A percentile compares a stretch with the other conserved stretches of the same genome.
Evolutionary conservation across 2,797 vertebrate species (phyloP).

Genomic region (Bovichtus variegatus): DNA sequence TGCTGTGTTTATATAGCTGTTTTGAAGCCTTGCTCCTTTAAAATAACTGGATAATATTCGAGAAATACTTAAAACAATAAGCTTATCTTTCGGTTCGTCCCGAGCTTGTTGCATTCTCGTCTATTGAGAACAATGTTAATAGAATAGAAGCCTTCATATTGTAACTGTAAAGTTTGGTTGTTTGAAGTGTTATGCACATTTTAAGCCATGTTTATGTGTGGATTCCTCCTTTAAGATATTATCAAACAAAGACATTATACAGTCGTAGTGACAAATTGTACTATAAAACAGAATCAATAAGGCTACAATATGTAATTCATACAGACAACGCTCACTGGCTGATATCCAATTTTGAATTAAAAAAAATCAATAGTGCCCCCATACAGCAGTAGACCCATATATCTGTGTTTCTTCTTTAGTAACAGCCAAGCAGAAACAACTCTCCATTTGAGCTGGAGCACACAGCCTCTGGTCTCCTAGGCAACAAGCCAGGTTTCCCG

Average conservation of each 20-base stretch:
- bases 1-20: too few species aligned
- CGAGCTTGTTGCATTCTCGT: not conserved
- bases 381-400: not conserved
- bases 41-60: too few species aligned
- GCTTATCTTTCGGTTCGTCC: not conserved
- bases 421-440: conserved; percentile 42
- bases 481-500: conserved; percentile 79
- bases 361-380: conserved; percentile 12
- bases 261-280: conserved; percentile 9
- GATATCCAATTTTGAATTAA: conserved; percentile 30
- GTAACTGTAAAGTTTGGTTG: not conserved
- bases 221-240: not conserved
- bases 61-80: too few species aligned
- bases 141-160: not conserved
- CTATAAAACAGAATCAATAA: conserved; percentile 26
- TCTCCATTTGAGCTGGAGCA: conserved; percentile 52
- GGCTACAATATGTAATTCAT: conserved; percentile 4
- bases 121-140: not conserved
- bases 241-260: conserved; percentile 4
- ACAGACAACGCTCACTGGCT: not conserved
- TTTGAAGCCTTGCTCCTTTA: too few species aligned
- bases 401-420: conserved; percentile 33
- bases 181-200: too few species aligned
- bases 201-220: not conserved
- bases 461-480: conserved; percentile 77